Conservation (phyloP, 2,888 invertebrate genomes). For the Troides helena region DNA sequence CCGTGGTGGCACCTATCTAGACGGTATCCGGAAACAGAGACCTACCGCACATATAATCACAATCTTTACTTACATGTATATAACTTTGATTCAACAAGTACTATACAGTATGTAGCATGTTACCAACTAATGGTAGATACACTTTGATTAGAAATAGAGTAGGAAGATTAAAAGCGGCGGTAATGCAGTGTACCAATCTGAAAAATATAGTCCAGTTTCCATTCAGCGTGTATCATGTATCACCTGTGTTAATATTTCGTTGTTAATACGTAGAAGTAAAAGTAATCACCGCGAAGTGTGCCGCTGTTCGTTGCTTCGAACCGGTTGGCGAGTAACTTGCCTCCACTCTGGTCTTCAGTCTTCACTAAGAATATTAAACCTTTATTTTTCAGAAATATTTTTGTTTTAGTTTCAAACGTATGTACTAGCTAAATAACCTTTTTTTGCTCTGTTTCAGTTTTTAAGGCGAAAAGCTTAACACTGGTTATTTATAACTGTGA, state of each 20-base stretch:
- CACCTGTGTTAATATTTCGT: constrained; percentile 28
- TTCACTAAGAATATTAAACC: neutral
- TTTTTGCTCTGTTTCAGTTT: neutral
- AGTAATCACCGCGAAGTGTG: constrained; percentile 28
- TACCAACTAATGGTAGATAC: neutral
- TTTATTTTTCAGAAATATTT: neutral
- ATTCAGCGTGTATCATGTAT: constrained; percentile 20
- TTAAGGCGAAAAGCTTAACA: neutral
- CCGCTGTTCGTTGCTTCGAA: constrained; percentile 14
- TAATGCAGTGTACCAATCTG: constrained; percentile 3
- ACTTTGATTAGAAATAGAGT: constrained; percentile 14
- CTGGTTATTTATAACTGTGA: neutral
- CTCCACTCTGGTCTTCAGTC: neutral
- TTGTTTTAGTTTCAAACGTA: neutral
- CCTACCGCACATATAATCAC: too few relatives aligned
- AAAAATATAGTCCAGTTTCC: constrained; percentile 25
- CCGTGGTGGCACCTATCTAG: too few relatives aligned
- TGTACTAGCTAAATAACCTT: neutral
- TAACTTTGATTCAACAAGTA: too few relatives aligned
- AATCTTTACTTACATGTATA: too few relatives aligned
- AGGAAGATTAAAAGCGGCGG: constrained; percentile 6
- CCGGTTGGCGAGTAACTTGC: constrained; percentile 26
- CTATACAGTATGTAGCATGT: too few relatives aligned
- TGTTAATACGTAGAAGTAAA: constrained; percentile 31
- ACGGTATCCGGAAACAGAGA: too few relatives aligned